Percentiles rank a stretch among this genome's conserved stretches.
Conservation (phyloP, 2,888 invertebrate species). For the Synanthedon tipuliformis region DNA sequence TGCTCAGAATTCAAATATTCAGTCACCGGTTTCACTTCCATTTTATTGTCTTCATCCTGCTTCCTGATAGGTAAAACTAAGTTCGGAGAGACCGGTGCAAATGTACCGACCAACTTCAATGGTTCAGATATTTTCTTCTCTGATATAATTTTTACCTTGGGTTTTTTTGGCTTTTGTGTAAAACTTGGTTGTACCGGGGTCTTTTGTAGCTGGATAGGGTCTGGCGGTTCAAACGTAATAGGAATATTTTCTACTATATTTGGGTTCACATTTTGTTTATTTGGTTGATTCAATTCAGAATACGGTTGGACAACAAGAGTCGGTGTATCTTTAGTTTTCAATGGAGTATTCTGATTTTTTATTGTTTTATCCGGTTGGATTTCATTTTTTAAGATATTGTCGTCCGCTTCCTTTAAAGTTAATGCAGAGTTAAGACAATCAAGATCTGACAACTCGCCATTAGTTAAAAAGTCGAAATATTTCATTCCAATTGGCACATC, state of each 20-base stretch:
- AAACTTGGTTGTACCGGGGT: background rate
- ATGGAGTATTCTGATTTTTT: no score
- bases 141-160: conserved; percentile 42
- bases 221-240: background rate
- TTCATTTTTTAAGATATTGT: background rate
- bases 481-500: conserved; percentile 38
- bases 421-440: conserved; percentile 8
- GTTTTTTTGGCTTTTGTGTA: conserved; percentile 3
- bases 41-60: conserved; percentile 9
- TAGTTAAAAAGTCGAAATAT: conserved; percentile 54
- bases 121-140: conserved; percentile 38
- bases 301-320: background rate
- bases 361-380: no score
- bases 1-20: background rate
- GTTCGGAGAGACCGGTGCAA: conserved; percentile 35
- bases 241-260: background rate
- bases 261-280: background rate
- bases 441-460: conserved; percentile 29
- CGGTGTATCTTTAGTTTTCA: no score
- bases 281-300: background rate
- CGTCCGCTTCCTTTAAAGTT: background rate
- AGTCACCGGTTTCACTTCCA: background rate
- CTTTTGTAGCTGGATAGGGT: background rate
- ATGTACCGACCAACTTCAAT: conserved; percentile 21
- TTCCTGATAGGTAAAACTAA: conserved; percentile 23